Conservation (phyloP, 2,888 invertebrate genomes). For the Trichopria drosophilae region DNA sequence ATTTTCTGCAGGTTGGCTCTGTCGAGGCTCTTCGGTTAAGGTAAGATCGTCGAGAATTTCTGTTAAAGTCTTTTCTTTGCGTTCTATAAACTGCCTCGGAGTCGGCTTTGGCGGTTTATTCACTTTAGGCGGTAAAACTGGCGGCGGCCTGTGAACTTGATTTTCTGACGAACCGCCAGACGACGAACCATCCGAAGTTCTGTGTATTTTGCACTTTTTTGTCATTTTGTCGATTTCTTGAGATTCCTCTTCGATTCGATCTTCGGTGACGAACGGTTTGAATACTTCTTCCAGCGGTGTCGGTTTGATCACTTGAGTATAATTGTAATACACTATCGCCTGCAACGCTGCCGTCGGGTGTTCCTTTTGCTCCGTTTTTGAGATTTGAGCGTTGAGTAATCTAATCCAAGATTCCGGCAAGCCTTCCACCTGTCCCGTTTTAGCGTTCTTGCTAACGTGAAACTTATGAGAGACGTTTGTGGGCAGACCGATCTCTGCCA, state of each 20-base stretch:
- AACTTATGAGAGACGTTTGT: conserved; percentile 84
- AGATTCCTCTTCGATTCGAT: conserved; percentile 80
- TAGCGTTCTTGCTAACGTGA: conserved; percentile 82
- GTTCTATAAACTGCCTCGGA: conserved; percentile 43
- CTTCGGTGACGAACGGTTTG: conserved; percentile 81
- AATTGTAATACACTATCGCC: conserved; percentile 88
- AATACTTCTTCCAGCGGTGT: conserved; percentile 65
- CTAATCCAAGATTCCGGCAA: conserved; percentile 82
- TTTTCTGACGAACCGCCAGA: conserved; percentile 47
- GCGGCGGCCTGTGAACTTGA: conserved; percentile 46
- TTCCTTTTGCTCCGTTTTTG: conserved; percentile 82
- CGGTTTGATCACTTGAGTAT: conserved; percentile 79
- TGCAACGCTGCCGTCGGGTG: conserved; percentile 89
- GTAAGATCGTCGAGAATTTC: conserved; percentile 50
- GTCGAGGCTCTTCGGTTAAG: conserved; percentile 19
- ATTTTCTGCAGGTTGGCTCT: conserved; percentile 11
- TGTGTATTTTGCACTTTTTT: conserved; percentile 60
- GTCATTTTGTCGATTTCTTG: conserved; percentile 77
- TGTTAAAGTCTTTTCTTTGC: conserved; percentile 47
- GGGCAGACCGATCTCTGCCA: conserved; percentile 77
- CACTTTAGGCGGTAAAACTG: conserved; percentile 49
- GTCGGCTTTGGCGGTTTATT: conserved; percentile 50
- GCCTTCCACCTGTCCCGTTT: conserved; percentile 83
- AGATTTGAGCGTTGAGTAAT: conserved; percentile 79
- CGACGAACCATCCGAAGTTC: conserved; percentile 46